phyloP scores from a whole-genome alignment of 2,113 vertebrate genomes.

The Sula dactylatra region DNA sequence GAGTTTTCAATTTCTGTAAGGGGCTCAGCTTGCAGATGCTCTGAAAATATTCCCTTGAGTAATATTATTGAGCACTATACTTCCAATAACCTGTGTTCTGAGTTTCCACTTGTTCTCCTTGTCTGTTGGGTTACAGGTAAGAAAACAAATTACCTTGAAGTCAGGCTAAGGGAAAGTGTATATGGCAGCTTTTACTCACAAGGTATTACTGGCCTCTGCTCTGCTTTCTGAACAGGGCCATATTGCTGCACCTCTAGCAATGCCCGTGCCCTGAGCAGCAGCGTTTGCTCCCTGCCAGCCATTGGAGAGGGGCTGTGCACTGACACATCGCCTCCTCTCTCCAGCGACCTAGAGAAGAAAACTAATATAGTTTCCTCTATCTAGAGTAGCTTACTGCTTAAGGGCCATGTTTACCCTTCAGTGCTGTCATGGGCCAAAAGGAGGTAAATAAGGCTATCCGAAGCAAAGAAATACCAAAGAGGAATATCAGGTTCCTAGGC shows the following conservation, averaged over 20 bases:
- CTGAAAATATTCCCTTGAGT: neutral
- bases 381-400: neutral
- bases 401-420: neutral
- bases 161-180: neutral
- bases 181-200: neutral
- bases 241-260: rapidly evolving
- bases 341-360: neutral
- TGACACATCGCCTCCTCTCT: rapidly evolving
- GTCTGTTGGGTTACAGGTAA: neutral
- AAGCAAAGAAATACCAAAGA: neutral
- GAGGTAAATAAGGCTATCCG: neutral
- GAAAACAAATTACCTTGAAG: neutral
- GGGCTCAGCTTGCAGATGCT: neutral
- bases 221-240: neutral
- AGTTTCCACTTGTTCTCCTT: neutral
- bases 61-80: neutral
- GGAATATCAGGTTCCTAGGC: neutral
- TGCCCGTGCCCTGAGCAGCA: rapidly evolving
- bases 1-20: neutral
- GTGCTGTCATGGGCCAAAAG: neutral
- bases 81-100: neutral
- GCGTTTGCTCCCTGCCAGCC: rapidly evolving
- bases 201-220: neutral
- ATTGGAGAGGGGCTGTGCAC: neutral
- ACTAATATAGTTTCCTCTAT: neutral